Evolutionary conservation across 1,140 invertebrate species (phyloP).

Genomic region (Lasaia peninsularis): DNA sequence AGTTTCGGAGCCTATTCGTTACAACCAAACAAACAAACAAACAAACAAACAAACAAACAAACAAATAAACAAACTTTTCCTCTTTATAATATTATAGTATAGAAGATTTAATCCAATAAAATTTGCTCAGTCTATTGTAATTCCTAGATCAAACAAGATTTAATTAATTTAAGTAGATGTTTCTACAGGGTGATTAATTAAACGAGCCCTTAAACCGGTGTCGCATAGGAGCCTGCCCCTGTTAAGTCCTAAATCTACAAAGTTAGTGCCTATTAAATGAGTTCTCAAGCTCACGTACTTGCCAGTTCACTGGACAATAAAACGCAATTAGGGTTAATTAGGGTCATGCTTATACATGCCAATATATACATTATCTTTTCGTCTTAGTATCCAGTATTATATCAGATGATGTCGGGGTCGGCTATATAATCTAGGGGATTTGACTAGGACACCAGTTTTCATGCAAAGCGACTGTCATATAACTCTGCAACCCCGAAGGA

Average conservation of each 20-base stretch:
- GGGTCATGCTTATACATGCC: neutral
- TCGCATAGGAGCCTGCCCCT: neutral
- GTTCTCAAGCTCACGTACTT: neutral
- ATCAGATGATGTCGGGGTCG: too few species aligned
- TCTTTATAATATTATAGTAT: too few species aligned
- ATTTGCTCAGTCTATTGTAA: neutral
- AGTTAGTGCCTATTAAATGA: slow-evolving; percentile 1
- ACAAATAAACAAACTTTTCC: too few species aligned
- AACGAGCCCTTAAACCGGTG: neutral
- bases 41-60: too few species aligned
- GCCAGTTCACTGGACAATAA: neutral
- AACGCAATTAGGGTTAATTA: slow-evolving; percentile 5
- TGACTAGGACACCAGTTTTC: too few species aligned
- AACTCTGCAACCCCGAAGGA: too few species aligned
- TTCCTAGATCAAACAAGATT: neutral
- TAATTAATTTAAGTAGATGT: neutral
- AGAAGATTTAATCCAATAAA: too few species aligned
- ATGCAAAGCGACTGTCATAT: too few species aligned
- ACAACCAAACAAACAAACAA: too few species aligned
- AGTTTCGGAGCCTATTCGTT: too few species aligned
- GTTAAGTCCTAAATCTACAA: slow-evolving; percentile 4
- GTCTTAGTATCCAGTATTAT: too few species aligned
- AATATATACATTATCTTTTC: neutral
- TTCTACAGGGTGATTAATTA: slow-evolving; percentile 2
- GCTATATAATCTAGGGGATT: too few species aligned